These are phyloP conservation scores for Phengaris alcon DNA, from an alignment of 2,888 invertebrate species.

Conservation along the genomic window DNA sequence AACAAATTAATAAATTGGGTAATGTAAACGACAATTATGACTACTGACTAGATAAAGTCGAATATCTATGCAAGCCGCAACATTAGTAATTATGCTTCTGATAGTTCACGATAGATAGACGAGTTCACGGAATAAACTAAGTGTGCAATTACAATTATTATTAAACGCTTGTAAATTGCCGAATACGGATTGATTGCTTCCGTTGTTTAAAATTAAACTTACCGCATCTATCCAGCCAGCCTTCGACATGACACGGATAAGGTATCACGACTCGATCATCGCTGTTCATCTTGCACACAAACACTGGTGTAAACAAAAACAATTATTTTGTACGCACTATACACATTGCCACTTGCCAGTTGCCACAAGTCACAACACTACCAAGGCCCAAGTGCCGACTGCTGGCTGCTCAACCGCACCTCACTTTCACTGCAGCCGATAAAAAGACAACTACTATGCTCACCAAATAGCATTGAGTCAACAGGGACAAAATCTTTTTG, in stretches of 20 bases:
- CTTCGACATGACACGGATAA: slow-evolving; percentile 72
- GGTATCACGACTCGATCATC: slow-evolving; percentile 57
- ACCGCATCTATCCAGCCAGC: slow-evolving; percentile 74
- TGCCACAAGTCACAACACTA: slow-evolving; percentile 49
- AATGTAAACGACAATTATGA: not conserved
- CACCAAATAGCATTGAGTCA: slow-evolving; percentile 34
- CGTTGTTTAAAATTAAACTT: slow-evolving; percentile 42
- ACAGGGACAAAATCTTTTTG: slow-evolving; percentile 24
- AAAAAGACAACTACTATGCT: slow-evolving; percentile 49
- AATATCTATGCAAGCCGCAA: not conserved
- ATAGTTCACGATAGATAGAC: not conserved
- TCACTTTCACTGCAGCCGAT: slow-evolving; percentile 70
- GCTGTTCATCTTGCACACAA: slow-evolving; percentile 59
- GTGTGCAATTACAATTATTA: not conserved
- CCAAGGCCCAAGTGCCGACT: slow-evolving; percentile 40
- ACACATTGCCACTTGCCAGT: slow-evolving; percentile 47
- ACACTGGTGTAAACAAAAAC: slow-evolving; percentile 47
- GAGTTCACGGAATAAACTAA: not conserved
- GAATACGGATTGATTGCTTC: not conserved
- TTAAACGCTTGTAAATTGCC: not conserved
- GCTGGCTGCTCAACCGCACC: slow-evolving; percentile 47
- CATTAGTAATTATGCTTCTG: not conserved
- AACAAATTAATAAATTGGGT: not conserved
- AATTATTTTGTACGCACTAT: slow-evolving; percentile 39
- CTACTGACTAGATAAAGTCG: not conserved